These are phyloP conservation scores for Neostethus bicornis DNA, from an alignment of 2,797 vertebrate species.

Conservation along the genomic window DNA sequence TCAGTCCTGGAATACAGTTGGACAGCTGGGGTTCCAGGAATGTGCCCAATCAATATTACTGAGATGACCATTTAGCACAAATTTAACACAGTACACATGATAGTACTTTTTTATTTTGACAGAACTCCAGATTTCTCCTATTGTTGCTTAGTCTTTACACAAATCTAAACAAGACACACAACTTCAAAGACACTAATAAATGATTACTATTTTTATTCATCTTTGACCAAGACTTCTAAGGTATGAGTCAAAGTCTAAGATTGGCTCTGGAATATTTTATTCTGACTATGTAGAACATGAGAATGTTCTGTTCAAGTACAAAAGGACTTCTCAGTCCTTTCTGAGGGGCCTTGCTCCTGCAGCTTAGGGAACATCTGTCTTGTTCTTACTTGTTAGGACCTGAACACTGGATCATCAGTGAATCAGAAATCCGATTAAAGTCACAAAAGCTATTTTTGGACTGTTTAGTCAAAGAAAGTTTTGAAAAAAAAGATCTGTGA, in stretches of 20 bases:
- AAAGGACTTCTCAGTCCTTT: not conserved
- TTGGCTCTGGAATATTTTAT: not conserved
- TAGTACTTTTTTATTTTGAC: not conserved
- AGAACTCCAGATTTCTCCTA: not conserved
- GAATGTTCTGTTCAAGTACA: slow-evolving; percentile 2
- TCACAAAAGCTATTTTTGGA: not conserved
- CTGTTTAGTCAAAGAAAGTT: not conserved
- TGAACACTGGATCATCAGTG: not conserved
- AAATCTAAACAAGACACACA: not conserved
- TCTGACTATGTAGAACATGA: not conserved
- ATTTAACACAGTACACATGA: not conserved
- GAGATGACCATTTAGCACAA: too few species aligned
- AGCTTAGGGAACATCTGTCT: not conserved
- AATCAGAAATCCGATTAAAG: too few species aligned
- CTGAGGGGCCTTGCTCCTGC: not conserved
- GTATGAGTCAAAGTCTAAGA: too few species aligned
- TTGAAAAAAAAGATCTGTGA: not conserved
- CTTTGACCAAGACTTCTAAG: not conserved
- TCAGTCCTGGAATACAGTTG: too few species aligned
- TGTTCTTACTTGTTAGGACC: not conserved
- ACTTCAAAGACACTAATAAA: not conserved
- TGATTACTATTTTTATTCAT: not conserved
- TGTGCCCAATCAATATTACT: too few species aligned
- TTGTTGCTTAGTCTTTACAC: not conserved
- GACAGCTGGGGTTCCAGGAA: too few species aligned